Evolutionary conservation across 1,140 invertebrate genomes (phyloP), one percentile per base, ranked within the genome.

Genomic region (Pseudoatta argentina): DNA sequence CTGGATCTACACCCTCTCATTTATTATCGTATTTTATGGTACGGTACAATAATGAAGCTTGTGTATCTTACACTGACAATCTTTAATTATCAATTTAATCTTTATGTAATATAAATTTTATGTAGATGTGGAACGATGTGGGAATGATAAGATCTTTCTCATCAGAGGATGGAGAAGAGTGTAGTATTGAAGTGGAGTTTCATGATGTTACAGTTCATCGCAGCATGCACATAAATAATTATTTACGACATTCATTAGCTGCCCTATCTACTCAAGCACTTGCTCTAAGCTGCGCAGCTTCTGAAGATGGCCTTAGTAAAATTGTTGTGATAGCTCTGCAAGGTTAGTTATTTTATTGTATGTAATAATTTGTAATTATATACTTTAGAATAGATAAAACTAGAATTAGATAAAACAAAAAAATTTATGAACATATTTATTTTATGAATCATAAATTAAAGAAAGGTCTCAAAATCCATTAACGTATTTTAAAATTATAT

Each of bases 171-270:
- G 95, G 95, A 55, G 96, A 96, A 76, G 97, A 97, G 21, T 97
- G 97, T 51, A 97, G 97, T 24, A 99, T 99, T 83, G 98, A 99
- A 94, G 97, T 99, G 12, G 98, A 99, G 93, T 99, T 99, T 95
- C 98, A 99, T 92, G 98, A 99, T 95, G 96, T 97, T 0, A 96
- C 97, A n/a, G 95, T 98, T 55, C 98, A 99, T 95, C 98, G 99
- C 94, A 96, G 98, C 7, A 97, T 99, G 92, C 98, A 99, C 94
- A 96, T 99, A 39, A 97, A 96, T 89, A 99, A 99, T 95, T 97
- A 97, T 91, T 94, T 97, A 8, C 96, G 96, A 88, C 97, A 98
- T 92, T 97, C 97, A 16, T 97, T 99, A 96, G 98, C 98, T 34
- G 97, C 97, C 63, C 93, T 99, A 63, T 98, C 98, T 27, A 94